A percentile compares a stretch with the other conserved stretches of the same genome.
Conservation (phyloP, 2,888 invertebrate species). For the Mythimna albipuncta region DNA sequence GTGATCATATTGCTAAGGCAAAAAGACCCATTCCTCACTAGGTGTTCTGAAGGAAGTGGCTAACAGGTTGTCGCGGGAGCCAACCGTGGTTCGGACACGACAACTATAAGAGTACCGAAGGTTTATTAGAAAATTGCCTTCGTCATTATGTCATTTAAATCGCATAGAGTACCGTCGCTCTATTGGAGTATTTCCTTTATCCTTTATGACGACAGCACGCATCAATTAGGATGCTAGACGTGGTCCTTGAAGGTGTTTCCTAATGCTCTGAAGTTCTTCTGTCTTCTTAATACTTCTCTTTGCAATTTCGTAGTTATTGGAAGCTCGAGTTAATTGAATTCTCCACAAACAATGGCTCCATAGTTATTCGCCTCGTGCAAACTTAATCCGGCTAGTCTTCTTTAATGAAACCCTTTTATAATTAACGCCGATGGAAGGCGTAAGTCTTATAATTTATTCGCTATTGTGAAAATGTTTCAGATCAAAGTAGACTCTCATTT, state of each 20-base stretch:
- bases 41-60: constrained; percentile 87
- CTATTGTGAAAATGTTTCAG: background rate
- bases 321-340: constrained; percentile 36
- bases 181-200: constrained; percentile 90
- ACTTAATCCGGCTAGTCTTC: constrained; percentile 21
- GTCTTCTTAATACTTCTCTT: constrained; percentile 32
- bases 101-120: constrained; percentile 87
- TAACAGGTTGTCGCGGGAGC: constrained; percentile 87
- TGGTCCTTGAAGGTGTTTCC: constrained; percentile 78
- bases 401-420: constrained; percentile 19
- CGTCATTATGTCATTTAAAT: constrained; percentile 91
- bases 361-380: background rate
- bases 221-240: constrained; percentile 87
- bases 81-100: constrained; percentile 83
- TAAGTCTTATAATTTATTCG: background rate
- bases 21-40: constrained; percentile 69
- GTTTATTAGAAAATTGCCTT: constrained; percentile 91
- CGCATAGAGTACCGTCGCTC: constrained; percentile 90
- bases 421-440: background rate
- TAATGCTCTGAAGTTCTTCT: constrained; percentile 56
- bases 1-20: constrained; percentile 57
- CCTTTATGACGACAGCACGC: constrained; percentile 89
- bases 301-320: constrained; percentile 8
- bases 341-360: constrained; percentile 18
- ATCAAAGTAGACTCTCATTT: background rate